Evolutionary conservation across 53 echinoderm and acorn worm species (phyloP), one percentile per base, ranked within the genome.

Genomic region (Stichopus horrens): DNA sequence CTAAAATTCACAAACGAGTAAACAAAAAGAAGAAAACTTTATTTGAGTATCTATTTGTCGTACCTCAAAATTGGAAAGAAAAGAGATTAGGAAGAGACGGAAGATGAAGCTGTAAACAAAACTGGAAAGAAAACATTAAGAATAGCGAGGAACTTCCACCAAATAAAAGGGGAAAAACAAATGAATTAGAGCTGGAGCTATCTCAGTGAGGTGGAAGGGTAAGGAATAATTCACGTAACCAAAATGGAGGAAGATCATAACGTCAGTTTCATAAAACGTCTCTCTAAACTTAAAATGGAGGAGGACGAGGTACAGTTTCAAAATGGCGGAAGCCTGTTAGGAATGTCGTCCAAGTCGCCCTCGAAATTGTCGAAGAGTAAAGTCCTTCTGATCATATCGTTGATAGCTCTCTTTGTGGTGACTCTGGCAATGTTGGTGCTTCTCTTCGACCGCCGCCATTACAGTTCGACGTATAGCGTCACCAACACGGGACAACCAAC

Each of bases 261-360:
- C 56, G 92, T 92, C 16, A 92, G 90, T 81, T 92, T 92, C 82
- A 90, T 90, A 54, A 86, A 90, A 54, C 90, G 92, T 9, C 86
- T 90, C 14, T 86, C 79, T 6, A 92, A 90, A 58, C 76, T 89
- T 8, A 74, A 86, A 51, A 88, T 59, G 63, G 92, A 90, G 8
- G 92, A 92, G 16, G 92, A 92, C 54, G 92, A 92, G 57, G 89
- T 92, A 20, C 92, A 90, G 0, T 90, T 92, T 7, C 57, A 79
- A 20, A 90, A 90, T 65, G 92, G 92, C 5, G 90, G 81, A 55
- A 87, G 87, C 11, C 57, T 87, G 7, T 37, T 87, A 13, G 75
- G 74, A 7, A 52, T 75, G 10, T 74, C 87, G 10, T 56, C 87
- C 7, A 74, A 75, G 74, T 55, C 54, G 5, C 87, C 87, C 2